Percentiles rank a stretch among this genome's conserved stretches.
phyloP scores from a whole-genome alignment of 2,113 vertebrate genomes.

The Tauraco erythrolophus region DNA sequence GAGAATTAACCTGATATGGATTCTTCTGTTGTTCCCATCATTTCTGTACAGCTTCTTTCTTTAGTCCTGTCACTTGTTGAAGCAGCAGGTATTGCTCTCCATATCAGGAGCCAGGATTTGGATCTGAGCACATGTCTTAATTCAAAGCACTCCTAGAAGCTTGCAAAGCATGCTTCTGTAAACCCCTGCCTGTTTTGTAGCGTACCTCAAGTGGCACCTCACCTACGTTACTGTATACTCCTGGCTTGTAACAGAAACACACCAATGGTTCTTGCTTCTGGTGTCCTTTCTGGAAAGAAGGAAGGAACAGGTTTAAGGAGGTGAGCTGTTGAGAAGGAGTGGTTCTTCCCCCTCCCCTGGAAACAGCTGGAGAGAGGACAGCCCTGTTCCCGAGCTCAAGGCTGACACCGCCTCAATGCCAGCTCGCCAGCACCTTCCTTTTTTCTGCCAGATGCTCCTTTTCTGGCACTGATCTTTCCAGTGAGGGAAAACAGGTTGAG shows the following conservation, averaged over 20 bases:
- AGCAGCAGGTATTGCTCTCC: not conserved
- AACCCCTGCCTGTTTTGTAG: not conserved
- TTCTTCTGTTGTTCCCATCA: not conserved
- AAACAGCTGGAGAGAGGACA: not conserved
- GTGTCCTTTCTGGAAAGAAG: not conserved
- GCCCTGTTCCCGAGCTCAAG: not conserved
- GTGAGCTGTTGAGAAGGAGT: not conserved
- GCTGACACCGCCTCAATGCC: not conserved
- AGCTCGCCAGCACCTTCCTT: not conserved
- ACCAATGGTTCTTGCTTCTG: not conserved
- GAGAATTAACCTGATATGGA: not conserved
- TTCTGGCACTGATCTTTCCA: not conserved
- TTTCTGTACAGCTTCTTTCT: not conserved
- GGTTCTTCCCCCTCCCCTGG: not conserved
- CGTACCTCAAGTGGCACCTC: not conserved
- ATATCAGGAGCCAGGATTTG: not conserved
- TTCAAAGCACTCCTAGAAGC: not conserved
- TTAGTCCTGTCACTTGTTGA: not conserved
- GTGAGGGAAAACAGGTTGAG: not conserved
- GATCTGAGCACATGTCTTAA: not conserved
- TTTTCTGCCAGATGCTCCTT: not conserved
- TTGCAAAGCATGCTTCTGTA: not conserved
- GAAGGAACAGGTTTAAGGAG: not conserved
- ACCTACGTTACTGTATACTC: accelerated
- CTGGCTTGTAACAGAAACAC: not conserved